Evolutionary conservation across 30 jellyfish, hydroid and myxozoan genomes (phyloP).

Genomic region (Pelagia noctiluca): DNA sequence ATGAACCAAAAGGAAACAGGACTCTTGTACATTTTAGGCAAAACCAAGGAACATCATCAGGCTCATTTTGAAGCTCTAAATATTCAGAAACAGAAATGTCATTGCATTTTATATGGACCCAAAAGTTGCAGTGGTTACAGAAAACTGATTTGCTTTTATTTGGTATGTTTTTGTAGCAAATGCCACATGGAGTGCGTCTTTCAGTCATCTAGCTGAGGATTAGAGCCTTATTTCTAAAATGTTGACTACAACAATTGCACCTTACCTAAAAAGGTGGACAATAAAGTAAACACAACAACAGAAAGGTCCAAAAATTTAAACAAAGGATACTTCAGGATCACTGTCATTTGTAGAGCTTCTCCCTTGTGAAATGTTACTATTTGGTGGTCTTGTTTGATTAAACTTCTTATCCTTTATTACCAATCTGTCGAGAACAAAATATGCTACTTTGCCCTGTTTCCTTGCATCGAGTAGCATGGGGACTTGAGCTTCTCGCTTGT

Average conservation of each 20-base stretch:
- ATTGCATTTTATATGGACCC: slow-evolving; percentile 24
- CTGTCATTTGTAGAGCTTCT: too few species aligned
- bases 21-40: neutral
- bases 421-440: neutral
- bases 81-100: slow-evolving; percentile 11
- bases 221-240: too few species aligned
- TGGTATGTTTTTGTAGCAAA: slow-evolving; percentile 4
- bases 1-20: slow-evolving; percentile 12
- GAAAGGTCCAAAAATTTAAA: neutral
- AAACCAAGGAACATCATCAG: slow-evolving; percentile 3
- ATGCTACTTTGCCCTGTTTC: neutral
- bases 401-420: neutral
- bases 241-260: neutral
- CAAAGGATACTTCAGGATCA: neutral
- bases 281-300: neutral
- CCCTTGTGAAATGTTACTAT: neutral
- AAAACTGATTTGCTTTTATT: neutral
- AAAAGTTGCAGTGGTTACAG: slow-evolving; percentile 4
- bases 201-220: too few species aligned
- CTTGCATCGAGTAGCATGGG: neutral
- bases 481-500: neutral
- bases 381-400: neutral
- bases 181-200: too few species aligned
- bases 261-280: neutral
- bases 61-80: neutral